Evolutionary conservation across 1,140 invertebrate species (phyloP).

Genomic region (Medauroidea extradentata): DNA sequence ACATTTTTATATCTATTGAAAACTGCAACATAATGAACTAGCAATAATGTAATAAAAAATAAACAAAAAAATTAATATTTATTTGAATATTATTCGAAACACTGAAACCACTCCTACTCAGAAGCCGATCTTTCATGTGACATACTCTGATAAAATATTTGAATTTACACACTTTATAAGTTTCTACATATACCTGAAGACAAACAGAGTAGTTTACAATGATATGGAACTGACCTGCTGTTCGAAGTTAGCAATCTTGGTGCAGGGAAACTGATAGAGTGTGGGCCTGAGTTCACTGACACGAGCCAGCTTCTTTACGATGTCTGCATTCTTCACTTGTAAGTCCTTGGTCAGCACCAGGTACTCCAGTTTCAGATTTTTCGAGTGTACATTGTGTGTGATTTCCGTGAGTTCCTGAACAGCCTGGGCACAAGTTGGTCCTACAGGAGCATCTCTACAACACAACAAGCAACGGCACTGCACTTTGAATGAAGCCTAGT

Average conservation of each 20-base stretch:
- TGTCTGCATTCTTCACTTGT: slow-evolving; percentile 46
- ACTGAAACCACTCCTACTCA: too few relatives aligned
- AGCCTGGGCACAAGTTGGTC: slow-evolving; percentile 53
- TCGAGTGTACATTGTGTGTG: slow-evolving; percentile 49
- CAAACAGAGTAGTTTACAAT: background rate
- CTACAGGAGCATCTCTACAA: slow-evolving; percentile 54
- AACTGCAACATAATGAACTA: too few relatives aligned
- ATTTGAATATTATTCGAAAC: too few relatives aligned
- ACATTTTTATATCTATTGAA: too few relatives aligned
- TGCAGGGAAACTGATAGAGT: slow-evolving; percentile 36
- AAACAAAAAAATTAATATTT: too few relatives aligned
- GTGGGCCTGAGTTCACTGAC: slow-evolving; percentile 26
- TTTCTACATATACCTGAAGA: too few relatives aligned
- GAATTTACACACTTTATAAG: too few relatives aligned
- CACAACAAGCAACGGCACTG: too few relatives aligned
- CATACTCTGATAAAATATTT: too few relatives aligned
- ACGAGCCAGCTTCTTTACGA: slow-evolving; percentile 33
- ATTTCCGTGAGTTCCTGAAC: slow-evolving; percentile 56
- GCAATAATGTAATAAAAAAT: too few relatives aligned
- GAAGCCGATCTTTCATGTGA: too few relatives aligned
- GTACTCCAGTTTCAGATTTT: slow-evolving; percentile 40
- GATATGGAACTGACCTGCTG: slow-evolving; percentile 36
- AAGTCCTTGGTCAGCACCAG: slow-evolving; percentile 52
- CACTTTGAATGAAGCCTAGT: too few relatives aligned
- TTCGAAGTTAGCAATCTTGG: slow-evolving; percentile 53